Evolutionary conservation across 1,140 invertebrate genomes (phyloP).

Genomic region (Drosophila chauvacae): DNA sequence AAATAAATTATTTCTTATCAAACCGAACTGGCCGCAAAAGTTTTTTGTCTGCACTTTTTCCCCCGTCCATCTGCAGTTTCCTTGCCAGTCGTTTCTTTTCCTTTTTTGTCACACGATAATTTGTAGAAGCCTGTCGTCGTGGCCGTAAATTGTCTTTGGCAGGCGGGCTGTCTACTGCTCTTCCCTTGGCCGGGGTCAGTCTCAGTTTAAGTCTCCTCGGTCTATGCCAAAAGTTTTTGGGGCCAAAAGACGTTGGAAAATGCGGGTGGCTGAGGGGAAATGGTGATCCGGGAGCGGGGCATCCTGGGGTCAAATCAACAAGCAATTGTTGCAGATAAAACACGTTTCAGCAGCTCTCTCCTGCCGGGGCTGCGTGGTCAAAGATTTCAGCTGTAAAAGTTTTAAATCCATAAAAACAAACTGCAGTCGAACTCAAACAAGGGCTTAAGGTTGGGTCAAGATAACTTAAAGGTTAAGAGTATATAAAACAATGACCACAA

Average conservation of each 20-base stretch:
- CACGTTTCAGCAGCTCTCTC: conserved; percentile 47
- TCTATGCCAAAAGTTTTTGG: conserved; percentile 70
- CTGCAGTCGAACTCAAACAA: conserved; percentile 55
- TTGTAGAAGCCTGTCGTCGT: conserved; percentile 72
- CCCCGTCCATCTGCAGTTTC: conserved; percentile 34
- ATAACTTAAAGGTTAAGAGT: conserved; percentile 16
- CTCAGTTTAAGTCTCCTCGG: conserved; percentile 28
- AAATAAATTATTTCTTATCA: conserved; percentile 83
- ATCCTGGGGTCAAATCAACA: conserved; percentile 69
- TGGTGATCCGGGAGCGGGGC: neutral
- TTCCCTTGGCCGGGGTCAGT: conserved; percentile 25
- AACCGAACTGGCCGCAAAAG: conserved; percentile 73
- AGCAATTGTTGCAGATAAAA: conserved; percentile 80
- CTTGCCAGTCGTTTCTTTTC: conserved; percentile 14
- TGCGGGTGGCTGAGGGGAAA: neutral
- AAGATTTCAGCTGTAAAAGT: conserved; percentile 61
- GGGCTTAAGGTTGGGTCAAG: conserved; percentile 41
- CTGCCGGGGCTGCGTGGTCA: conserved; percentile 25
- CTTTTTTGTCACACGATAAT: conserved; percentile 75
- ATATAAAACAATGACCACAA: conserved; percentile 1
- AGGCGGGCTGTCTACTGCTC: conserved; percentile 50
- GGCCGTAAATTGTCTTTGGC: conserved; percentile 79
- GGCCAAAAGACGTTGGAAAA: conserved; percentile 43
- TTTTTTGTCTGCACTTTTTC: conserved; percentile 61
- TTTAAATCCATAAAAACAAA: conserved; percentile 80